Evolutionary conservation across 2,888 invertebrate species (phyloP).

Genomic region (Sialis fuliginosa): DNA sequence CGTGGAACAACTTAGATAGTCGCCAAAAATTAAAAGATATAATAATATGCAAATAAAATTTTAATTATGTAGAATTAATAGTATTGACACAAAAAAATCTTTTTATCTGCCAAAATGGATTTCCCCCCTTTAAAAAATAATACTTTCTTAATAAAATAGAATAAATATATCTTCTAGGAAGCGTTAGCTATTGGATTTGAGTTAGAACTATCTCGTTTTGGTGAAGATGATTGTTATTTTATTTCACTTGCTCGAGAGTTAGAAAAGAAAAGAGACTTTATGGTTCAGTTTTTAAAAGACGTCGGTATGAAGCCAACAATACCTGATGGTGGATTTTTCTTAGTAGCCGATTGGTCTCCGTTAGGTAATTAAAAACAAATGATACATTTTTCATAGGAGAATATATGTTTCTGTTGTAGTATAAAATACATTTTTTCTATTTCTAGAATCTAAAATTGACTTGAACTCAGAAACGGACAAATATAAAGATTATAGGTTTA

Average conservation of each 20-base stretch:
- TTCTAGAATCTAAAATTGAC: slow-evolving; percentile 48
- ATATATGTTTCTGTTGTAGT: too few relatives aligned
- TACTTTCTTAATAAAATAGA: background rate
- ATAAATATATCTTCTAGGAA: slow-evolving; percentile 38
- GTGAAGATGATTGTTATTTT: slow-evolving; percentile 69
- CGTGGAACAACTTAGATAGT: too few relatives aligned
- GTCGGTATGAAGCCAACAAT: slow-evolving; percentile 80
- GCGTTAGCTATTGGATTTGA: slow-evolving; percentile 85
- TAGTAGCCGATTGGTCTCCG: slow-evolving; percentile 81
- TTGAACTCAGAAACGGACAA: slow-evolving; percentile 50
- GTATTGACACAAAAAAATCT: too few relatives aligned
- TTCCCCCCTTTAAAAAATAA: too few relatives aligned
- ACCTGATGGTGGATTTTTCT: slow-evolving; percentile 95
- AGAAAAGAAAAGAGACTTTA: slow-evolving; percentile 58
- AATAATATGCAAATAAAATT: too few relatives aligned
- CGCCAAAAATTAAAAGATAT: too few relatives aligned
- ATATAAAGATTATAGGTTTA: slow-evolving; percentile 78
- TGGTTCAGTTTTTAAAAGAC: slow-evolving; percentile 53
- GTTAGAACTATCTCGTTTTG: slow-evolving; percentile 51
- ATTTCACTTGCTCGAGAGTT: slow-evolving; percentile 55
- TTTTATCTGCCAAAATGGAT: too few relatives aligned
- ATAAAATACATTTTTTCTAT: too few relatives aligned
- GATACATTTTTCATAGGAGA: too few relatives aligned
- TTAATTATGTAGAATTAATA: too few relatives aligned
- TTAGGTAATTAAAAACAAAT: slow-evolving; percentile 31